Conservation (phyloP, 2,888 invertebrate species). For the Lithophane semibrunnea region DNA sequence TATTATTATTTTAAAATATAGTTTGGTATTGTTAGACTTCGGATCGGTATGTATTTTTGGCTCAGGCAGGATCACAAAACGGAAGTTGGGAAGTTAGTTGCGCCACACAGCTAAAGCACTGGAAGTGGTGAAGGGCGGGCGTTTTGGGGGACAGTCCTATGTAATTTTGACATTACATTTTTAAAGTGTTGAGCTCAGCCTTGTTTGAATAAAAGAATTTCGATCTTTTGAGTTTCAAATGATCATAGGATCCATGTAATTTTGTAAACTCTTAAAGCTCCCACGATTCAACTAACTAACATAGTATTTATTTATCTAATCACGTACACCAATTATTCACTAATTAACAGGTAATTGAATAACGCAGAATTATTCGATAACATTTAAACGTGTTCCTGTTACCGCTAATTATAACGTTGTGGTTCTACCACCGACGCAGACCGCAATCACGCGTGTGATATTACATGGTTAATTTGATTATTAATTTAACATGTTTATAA, state of each 20-base stretch:
- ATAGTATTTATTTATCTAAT: not conserved
- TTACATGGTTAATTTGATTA: not conserved
- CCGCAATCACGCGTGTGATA: not conserved
- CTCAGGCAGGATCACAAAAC: too few species aligned
- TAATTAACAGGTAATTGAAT: not conserved
- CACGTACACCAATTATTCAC: conserved; percentile 3
- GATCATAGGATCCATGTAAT: not conserved
- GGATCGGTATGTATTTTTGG: not conserved
- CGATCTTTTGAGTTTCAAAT: not conserved
- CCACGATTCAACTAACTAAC: not conserved
- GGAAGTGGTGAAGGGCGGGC: not conserved
- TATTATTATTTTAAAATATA: not conserved
- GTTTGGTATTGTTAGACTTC: not conserved
- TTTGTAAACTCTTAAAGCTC: not conserved
- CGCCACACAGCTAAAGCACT: not conserved
- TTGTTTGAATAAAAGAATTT: not conserved
- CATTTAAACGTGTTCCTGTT: conserved; percentile 8
- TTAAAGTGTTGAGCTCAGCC: not conserved
- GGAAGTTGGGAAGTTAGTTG: not conserved
- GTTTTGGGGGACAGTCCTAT: not conserved
- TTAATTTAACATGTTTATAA: not conserved
- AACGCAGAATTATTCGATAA: not conserved
- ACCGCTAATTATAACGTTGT: not conserved
- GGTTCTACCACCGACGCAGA: not conserved
- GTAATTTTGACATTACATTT: not conserved